A percentile compares a stretch with the other conserved stretches of the same genome.
phyloP scores from a whole-genome alignment of 1,140 invertebrate genomes.

The Telenomus remus region DNA sequence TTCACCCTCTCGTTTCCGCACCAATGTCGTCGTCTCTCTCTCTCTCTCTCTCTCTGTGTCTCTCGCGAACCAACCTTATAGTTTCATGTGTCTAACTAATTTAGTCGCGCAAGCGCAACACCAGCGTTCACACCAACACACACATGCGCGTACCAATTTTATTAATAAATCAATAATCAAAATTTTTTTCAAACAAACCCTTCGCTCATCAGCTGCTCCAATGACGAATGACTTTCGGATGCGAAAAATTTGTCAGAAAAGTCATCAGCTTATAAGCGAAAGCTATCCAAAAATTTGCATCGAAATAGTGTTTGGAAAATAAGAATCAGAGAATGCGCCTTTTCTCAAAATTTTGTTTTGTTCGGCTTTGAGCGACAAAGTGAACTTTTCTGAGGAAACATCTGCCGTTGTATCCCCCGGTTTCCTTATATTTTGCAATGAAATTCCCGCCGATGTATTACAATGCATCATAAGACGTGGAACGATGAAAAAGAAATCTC shows the following conservation, averaged over 20 bases:
- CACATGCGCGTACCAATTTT: not conserved
- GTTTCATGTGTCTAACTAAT: constrained; percentile 6
- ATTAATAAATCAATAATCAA: not conserved
- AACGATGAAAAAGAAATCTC: constrained; percentile 18
- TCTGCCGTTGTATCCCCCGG: constrained; percentile 22
- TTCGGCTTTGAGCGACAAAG: constrained; percentile 1
- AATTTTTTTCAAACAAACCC: not conserved
- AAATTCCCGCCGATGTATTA: constrained; percentile 24
- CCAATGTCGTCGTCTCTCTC: constrained; percentile 7
- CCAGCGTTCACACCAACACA: too few relatives aligned
- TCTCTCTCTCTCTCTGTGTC: too few relatives aligned
- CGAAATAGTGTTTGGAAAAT: too few relatives aligned
- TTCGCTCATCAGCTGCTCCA: not conserved
- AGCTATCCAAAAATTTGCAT: too few relatives aligned
- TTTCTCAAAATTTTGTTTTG: constrained; percentile 2
- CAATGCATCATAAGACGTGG: constrained; percentile 12
- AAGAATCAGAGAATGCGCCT: not conserved
- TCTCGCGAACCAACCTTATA: too few relatives aligned
- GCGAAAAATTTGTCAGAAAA: too few relatives aligned
- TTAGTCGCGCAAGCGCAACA: constrained; percentile 6
- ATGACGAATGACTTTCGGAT: not conserved
- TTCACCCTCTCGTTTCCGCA: constrained; percentile 2
- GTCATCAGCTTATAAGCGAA: too few relatives aligned
- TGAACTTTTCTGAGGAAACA: constrained; percentile 28
- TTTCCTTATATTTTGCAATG: constrained; percentile 17